phyloP scores from a whole-genome alignment of 1,140 invertebrate genomes.

The Lineus longissimus region DNA sequence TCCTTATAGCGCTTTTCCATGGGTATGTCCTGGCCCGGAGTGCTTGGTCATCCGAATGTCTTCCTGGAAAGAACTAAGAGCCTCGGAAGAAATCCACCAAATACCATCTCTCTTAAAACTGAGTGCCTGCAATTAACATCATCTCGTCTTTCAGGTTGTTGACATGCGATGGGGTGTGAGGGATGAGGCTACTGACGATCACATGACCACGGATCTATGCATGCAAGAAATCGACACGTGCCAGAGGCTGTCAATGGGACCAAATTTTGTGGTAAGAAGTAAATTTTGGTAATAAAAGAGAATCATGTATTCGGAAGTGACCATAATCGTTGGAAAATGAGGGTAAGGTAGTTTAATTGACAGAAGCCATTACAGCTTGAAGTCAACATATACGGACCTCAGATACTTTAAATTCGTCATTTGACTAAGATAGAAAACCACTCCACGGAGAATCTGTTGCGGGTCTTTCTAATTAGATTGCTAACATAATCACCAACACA shows the following conservation, averaged over 20 bases:
- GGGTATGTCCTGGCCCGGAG: no score
- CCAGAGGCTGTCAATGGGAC: conserved; percentile 93
- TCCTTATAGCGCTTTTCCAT: no score
- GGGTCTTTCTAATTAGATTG: no score
- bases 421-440: neutral
- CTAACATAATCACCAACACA: no score
- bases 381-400: no score
- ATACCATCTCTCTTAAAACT: no score
- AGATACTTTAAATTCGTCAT: neutral
- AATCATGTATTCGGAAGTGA: neutral
- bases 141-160: conserved; percentile 72
- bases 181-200: conserved; percentile 96
- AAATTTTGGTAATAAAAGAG: neutral
- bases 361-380: neutral
- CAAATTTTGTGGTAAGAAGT: conserved; percentile 84
- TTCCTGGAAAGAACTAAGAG: no score
- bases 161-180: conserved; percentile 94
- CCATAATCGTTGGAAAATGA: neutral
- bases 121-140: neutral
- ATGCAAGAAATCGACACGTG: conserved; percentile 98
- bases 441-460: neutral
- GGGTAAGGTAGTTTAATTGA: neutral
- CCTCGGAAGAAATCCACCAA: no score
- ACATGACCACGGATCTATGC: conserved; percentile 97
- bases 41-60: no score